Percentiles rank a stretch among this genome's conserved stretches.
Conservation (phyloP, 2,113 vertebrate genomes). For the Pseudorhombus dupliciocellatus region DNA sequence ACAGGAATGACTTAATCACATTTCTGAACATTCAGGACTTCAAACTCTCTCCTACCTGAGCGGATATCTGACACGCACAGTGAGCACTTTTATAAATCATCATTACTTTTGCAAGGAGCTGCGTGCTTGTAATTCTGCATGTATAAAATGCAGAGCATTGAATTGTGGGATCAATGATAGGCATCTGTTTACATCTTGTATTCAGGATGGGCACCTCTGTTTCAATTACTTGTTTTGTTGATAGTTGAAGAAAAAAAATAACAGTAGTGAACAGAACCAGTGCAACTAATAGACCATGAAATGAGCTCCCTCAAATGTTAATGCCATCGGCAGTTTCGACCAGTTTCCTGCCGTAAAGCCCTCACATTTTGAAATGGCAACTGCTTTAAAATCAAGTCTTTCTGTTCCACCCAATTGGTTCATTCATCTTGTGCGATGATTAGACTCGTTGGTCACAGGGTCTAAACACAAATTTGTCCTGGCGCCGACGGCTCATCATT, state of each 20-base stretch:
- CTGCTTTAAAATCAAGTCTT: background rate
- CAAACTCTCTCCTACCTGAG: no score
- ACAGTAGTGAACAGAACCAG: background rate
- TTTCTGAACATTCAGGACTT: no score
- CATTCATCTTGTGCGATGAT: background rate
- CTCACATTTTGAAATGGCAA: background rate
- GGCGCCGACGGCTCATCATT: no score
- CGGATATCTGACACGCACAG: background rate
- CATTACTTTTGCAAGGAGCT: background rate
- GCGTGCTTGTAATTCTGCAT: no score
- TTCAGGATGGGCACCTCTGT: background rate
- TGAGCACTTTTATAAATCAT: background rate
- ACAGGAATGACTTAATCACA: no score
- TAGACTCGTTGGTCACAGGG: background rate
- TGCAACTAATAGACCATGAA: background rate
- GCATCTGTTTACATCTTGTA: background rate
- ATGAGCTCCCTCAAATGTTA: background rate
- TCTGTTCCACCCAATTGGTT: background rate
- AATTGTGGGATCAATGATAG: background rate
- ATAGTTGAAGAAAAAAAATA: background rate
- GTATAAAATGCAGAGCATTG: background rate
- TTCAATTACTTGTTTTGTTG: background rate
- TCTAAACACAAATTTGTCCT: background rate
- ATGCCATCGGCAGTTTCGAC: background rate
- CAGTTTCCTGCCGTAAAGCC: background rate